Evolutionary conservation across 1,140 invertebrate genomes (phyloP), one percentile per base, ranked within the genome.

Genomic region (Andricus grossulariae): DNA sequence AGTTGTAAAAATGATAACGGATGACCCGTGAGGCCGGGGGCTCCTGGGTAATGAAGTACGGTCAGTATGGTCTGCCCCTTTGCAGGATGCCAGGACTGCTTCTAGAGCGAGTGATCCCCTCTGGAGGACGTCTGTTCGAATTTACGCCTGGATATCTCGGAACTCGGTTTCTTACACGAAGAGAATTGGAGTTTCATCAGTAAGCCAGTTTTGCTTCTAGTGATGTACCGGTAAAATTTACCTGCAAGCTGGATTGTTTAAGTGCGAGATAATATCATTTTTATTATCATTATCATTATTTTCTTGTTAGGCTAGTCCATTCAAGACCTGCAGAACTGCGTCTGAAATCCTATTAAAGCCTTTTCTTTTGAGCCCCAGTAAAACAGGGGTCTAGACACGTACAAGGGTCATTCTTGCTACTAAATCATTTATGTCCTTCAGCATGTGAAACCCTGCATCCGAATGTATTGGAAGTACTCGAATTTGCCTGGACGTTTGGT

Each of bases 1-100:
- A 91, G 90, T 90, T 90, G 90, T 91, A 92, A 92, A 92, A 92
- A 92, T 91, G 89, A 92, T 92, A 92, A 91, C 90, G 88, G 86
- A 92, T 90, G 90, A 91, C 87, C 90, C 85, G 84, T 84, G 89
- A 89, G 88, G 85, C 86, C 54, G 84, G 83, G 83, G 88, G 84
- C 89, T 90, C 86, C 83, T 73, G 88, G 89, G 85, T 91, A 91
- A 91, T 91, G 89, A 90, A 91, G 90, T 91, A 91, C 90, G 89
- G 90, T 91, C 87, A 87, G 88, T 86, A 83, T 73, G 71, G 82
- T 66, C 82, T 79, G 85, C 83, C 86, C 84, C 78, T 86, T 84
- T 78, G 79, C 81, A 82, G 84, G 74, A 85, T 83, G 83, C 82
- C 83, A 73, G 72, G 74, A 81, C 79, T 80, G 77, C 81, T 82